Evolutionary conservation across 1,140 invertebrate species (phyloP).

Genomic region (Belonocnema kinseyi): DNA sequence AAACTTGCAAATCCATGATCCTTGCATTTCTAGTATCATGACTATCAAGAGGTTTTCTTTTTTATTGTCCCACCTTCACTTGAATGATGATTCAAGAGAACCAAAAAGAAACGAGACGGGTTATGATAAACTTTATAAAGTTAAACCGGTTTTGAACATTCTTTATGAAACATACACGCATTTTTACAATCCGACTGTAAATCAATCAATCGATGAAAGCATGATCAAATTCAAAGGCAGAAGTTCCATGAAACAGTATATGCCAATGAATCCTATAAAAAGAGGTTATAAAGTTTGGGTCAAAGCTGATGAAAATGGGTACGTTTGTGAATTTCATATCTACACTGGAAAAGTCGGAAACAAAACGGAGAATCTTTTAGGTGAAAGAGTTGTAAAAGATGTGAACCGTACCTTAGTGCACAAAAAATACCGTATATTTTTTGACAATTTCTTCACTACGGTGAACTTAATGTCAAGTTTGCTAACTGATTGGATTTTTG

Average conservation of each 20-base stretch:
- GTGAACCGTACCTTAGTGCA: too few relatives aligned
- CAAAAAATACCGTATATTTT: too few relatives aligned
- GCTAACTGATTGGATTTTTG: too few relatives aligned
- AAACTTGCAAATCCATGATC: conserved; percentile 60
- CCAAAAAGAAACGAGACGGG: conserved; percentile 53
- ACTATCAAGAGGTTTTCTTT: conserved; percentile 67
- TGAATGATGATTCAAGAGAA: conserved; percentile 62
- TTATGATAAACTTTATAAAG: conserved; percentile 69
- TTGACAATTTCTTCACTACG: too few relatives aligned
- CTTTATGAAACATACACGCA: conserved; percentile 44
- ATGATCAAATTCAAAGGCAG: conserved; percentile 68
- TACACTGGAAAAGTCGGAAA: conserved; percentile 67
- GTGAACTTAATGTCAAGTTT: too few relatives aligned
- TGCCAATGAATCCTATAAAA: conserved; percentile 73
- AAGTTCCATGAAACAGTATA: conserved; percentile 69
- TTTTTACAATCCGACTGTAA: conserved; percentile 20
- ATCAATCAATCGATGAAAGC: conserved; percentile 59
- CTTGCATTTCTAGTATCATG: conserved; percentile 64
- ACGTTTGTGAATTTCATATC: conserved; percentile 69
- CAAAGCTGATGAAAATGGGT: conserved; percentile 70
- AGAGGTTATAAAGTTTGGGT: conserved; percentile 52
- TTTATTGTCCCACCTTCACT: conserved; percentile 59
- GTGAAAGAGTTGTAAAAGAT: conserved; percentile 63
- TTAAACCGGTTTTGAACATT: conserved; percentile 56
- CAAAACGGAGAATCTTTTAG: conserved; percentile 56